Evolutionary conservation across 53 echinoderm and acorn worm genomes (phyloP).

Genomic region (Hippasteria phrygiana): DNA sequence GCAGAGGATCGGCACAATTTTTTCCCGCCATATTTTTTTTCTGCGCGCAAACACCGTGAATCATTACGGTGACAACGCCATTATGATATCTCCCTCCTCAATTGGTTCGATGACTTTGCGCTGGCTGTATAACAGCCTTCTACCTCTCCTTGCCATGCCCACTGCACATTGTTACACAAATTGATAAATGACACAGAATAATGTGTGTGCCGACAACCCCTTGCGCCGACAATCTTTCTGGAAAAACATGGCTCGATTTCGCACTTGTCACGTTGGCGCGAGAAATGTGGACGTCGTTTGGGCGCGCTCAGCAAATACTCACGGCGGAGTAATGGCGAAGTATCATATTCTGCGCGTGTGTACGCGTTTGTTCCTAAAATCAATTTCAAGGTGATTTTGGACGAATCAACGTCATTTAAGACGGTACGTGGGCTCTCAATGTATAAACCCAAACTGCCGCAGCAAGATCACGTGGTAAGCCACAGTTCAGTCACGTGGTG

Average conservation of each 20-base stretch:
- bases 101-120: slow-evolving; percentile 39
- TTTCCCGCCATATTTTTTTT: slow-evolving; percentile 20
- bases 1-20: slow-evolving; percentile 56
- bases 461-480: background rate
- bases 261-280: slow-evolving; percentile 23
- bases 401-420: slow-evolving; percentile 21
- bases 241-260: background rate
- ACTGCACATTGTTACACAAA: slow-evolving; percentile 26
- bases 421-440: background rate
- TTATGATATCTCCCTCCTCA: slow-evolving; percentile 31
- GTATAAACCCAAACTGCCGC: background rate
- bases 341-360: slow-evolving; percentile 4
- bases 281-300: background rate
- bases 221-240: background rate
- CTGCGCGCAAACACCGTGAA: slow-evolving; percentile 62
- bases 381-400: background rate
- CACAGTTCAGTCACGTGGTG: background rate
- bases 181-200: slow-evolving; percentile 49
- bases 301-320: slow-evolving; percentile 29
- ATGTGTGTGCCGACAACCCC: slow-evolving; percentile 14
- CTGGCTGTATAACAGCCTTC: background rate
- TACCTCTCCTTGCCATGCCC: background rate
- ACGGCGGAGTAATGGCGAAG: background rate
- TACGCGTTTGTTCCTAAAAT: background rate
- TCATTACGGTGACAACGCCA: slow-evolving; percentile 14